A percentile compares a stretch with the other conserved stretches of the same genome.
phyloP scores from a whole-genome alignment of 2,797 vertebrate species.

The Tachyglossus aculeatus region DNA sequence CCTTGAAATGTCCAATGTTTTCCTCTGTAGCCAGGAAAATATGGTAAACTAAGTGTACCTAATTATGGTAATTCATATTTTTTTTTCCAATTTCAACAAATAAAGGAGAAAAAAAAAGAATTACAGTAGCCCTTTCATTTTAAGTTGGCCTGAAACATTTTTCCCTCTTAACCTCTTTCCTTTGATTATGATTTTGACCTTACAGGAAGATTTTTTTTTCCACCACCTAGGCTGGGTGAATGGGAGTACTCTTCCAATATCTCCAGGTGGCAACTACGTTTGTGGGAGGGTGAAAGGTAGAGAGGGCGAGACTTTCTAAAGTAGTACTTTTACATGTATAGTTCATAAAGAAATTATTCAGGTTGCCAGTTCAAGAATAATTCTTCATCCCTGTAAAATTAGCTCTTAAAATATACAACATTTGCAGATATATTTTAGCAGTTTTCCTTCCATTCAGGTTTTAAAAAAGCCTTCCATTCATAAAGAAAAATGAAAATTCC shows the following conservation, averaged over 20 bases:
- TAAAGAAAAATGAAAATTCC: conserved; percentile 11
- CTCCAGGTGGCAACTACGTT: conserved; percentile 33
- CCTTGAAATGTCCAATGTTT: not conserved
- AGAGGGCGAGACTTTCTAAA: conserved; percentile 39
- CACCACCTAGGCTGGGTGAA: conserved; percentile 5
- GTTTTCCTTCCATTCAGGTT: conserved; percentile 4
- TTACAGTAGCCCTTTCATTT: not conserved
- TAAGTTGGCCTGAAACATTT: not conserved
- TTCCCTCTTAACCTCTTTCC: not conserved
- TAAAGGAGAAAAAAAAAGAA: not conserved
- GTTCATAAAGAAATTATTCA: conserved; percentile 34
- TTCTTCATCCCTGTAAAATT: conserved; percentile 24
- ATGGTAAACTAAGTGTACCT: not conserved
- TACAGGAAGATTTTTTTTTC: conserved; percentile 48
- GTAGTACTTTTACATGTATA: conserved; percentile 32
- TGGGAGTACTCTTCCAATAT: conserved; percentile 28
- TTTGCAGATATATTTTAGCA: conserved; percentile 13
- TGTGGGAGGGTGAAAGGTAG: conserved; percentile 22
- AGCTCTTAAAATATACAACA: conserved; percentile 24
- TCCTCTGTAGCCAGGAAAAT: not conserved
- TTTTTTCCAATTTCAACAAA: not conserved
- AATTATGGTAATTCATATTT: not conserved
- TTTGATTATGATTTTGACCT: not conserved
- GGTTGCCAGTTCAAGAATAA: conserved; percentile 14
- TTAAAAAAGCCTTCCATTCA: conserved; percentile 21